phyloP scores from a whole-genome alignment of 2,888 invertebrate species.

The Parnassius mnemosyne region DNA sequence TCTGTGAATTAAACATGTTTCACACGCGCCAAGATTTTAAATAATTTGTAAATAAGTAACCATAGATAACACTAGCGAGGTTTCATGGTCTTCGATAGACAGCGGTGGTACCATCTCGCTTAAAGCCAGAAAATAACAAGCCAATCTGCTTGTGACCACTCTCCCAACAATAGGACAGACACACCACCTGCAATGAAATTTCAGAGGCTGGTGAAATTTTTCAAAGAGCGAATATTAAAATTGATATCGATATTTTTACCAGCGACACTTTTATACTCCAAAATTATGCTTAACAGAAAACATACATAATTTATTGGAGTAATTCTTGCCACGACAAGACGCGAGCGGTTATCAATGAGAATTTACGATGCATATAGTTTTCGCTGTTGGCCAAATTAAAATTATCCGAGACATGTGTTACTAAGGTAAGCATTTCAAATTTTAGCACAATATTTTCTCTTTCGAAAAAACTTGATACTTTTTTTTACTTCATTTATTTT shows the following conservation, averaged over 20 bases:
- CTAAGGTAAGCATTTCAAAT: slow-evolving; percentile 22
- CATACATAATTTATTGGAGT: slow-evolving; percentile 21
- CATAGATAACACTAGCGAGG: no score
- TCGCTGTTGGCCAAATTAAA: slow-evolving; percentile 27
- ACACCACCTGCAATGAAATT: no score
- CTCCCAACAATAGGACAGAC: no score
- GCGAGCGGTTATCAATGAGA: slow-evolving; percentile 24
- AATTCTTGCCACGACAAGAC: slow-evolving; percentile 15
- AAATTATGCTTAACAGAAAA: slow-evolving; percentile 18
- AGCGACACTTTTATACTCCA: slow-evolving; percentile 4
- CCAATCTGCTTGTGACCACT: no score
- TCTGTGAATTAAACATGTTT: no score
- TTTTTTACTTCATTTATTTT: slow-evolving; percentile 27
- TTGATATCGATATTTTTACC: slow-evolving; percentile 12
- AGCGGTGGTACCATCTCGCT: no score
- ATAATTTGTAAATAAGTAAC: no score
- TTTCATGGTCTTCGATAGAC: no score
- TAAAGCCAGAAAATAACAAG: no score
- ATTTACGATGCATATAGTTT: slow-evolving; percentile 21
- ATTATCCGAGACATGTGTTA: slow-evolving; percentile 14
- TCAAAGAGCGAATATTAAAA: not conserved
- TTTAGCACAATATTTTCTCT: slow-evolving; percentile 21
- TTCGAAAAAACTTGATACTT: slow-evolving; percentile 16
- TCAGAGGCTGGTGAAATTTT: no score
- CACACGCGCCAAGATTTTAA: no score